These are phyloP conservation scores for Cichladusa arquata DNA, from an alignment of 2,113 vertebrate genomes.

Conservation along the genomic window DNA sequence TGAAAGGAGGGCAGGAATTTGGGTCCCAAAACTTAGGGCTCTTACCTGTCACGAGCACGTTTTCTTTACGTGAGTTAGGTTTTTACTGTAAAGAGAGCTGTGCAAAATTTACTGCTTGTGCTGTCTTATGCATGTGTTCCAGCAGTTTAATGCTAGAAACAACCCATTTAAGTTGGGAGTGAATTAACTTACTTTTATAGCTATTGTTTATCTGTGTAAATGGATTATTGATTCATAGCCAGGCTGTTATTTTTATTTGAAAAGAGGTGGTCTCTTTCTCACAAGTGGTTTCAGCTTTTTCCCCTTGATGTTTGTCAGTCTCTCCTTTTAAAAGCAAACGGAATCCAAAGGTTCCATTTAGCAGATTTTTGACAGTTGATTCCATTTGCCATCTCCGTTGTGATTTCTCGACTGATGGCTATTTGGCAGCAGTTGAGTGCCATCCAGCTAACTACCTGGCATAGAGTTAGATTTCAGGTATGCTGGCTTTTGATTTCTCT, in stretches of 20 bases:
- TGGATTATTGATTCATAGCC: not conserved
- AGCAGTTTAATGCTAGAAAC: not conserved
- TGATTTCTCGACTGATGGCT: not conserved
- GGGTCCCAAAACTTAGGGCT: rapidly evolving
- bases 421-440: not conserved
- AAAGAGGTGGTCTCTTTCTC: not conserved
- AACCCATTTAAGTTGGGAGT: not conserved
- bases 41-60: not conserved
- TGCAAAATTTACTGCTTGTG: not conserved
- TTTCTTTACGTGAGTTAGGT: not conserved
- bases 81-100: not conserved
- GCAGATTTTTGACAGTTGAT: not conserved
- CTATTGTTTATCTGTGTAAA: not conserved
- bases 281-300: not conserved
- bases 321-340: not conserved
- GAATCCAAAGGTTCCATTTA: not conserved
- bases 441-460: not conserved
- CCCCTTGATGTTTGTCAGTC: not conserved
- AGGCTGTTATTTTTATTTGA: not conserved
- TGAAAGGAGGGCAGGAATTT: not conserved
- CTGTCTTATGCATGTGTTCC: not conserved
- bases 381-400: not conserved
- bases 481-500: not conserved
- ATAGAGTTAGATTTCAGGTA: not conserved
- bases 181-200: not conserved